These are phyloP conservation scores for Felis chaus DNA, from an alignment of 2,113 vertebrate species.

Conservation along the genomic window DNA sequence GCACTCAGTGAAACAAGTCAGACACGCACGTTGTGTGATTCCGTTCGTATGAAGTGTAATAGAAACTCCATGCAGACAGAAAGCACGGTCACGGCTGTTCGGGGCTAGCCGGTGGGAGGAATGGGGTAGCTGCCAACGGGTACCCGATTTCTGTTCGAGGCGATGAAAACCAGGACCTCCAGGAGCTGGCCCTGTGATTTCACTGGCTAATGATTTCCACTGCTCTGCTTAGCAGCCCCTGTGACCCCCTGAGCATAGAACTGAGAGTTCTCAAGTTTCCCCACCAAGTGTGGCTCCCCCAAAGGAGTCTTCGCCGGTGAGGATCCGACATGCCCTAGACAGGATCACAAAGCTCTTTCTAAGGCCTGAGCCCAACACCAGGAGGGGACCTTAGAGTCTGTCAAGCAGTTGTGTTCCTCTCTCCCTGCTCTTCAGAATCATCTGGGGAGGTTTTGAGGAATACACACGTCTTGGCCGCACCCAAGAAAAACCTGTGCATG, in stretches of 20 bases:
- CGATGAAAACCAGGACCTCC: background rate
- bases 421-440: background rate
- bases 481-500: background rate
- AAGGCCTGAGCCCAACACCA: background rate
- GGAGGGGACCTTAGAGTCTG: background rate
- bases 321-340: background rate
- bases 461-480: background rate
- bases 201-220: background rate
- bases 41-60: background rate
- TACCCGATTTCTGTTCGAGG: rapidly evolving
- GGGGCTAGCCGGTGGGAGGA: background rate
- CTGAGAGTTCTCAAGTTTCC: background rate
- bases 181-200: background rate
- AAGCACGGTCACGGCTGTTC: background rate
- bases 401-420: background rate
- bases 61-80: background rate
- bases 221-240: background rate
- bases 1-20: background rate
- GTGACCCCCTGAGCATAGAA: background rate
- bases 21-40: rapidly evolving
- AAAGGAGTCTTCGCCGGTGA: rapidly evolving
- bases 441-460: background rate
- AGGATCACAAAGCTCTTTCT: background rate
- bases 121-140: background rate
- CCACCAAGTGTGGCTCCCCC: background rate